These are phyloP conservation scores for Pollenia griseotomentosa DNA, from an alignment of 2,888 invertebrate genomes.

Conservation along the genomic window DNA sequence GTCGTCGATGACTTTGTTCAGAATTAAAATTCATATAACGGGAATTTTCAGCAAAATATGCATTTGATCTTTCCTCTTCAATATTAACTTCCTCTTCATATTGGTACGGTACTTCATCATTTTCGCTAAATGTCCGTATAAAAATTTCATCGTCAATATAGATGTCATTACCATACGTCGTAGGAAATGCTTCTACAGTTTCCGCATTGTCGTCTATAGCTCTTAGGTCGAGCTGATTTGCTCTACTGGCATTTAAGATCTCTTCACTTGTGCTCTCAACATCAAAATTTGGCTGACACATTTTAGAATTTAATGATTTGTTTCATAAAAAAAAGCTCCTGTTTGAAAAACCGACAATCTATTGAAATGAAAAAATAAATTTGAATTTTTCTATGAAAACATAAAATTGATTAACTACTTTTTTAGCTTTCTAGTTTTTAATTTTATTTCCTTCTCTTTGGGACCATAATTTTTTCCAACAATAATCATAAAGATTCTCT, in stretches of 20 bases:
- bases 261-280: conserved; percentile 15
- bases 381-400: neutral
- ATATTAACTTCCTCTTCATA: neutral
- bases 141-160: neutral
- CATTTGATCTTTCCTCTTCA: neutral
- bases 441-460: neutral
- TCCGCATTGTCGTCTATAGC: neutral
- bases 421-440: conserved; percentile 11
- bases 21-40: neutral
- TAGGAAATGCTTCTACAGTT: neutral
- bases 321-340: neutral
- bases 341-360: neutral
- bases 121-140: neutral
- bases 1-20: neutral
- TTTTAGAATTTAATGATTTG: conserved; percentile 30
- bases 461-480: neutral
- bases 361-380: neutral
- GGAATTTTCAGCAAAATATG: neutral
- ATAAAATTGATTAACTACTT: conserved; percentile 43
- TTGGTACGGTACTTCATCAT: neutral
- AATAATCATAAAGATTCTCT: neutral
- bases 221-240: neutral
- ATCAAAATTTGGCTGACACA: conserved; percentile 54
- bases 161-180: neutral
- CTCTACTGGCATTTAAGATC: conserved; percentile 31